Evolutionary conservation across 1,140 invertebrate species (phyloP).

Genomic region (Theocolax elegans): DNA sequence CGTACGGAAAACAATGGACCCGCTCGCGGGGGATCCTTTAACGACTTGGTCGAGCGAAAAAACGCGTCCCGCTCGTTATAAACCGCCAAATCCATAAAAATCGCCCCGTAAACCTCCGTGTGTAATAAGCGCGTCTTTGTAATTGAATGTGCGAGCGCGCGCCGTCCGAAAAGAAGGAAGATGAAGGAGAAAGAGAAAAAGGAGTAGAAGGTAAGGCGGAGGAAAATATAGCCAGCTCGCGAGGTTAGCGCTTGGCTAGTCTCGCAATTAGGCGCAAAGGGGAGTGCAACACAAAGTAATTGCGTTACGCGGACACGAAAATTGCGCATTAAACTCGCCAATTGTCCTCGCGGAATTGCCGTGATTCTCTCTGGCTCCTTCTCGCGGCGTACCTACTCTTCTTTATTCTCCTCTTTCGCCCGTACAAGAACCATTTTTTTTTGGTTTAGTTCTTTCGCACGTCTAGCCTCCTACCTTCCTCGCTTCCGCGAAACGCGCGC

Average conservation of each 20-base stretch:
- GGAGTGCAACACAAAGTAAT: slow-evolving; percentile 2
- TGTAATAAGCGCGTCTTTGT: neutral
- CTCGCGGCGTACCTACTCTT: neutral
- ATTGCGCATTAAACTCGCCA: slow-evolving; percentile 23
- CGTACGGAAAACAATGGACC: neutral
- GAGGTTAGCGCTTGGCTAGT: neutral
- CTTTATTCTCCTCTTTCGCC: neutral
- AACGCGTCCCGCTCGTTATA: slow-evolving; percentile 7
- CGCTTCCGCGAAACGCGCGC: slow-evolving; percentile 8
- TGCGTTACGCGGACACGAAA: slow-evolving; percentile 12
- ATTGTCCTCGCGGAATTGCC: slow-evolving; percentile 1
- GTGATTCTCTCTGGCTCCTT: neutral
- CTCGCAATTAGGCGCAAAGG: neutral
- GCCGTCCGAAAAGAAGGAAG: neutral
- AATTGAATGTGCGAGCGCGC: slow-evolving; percentile 16
- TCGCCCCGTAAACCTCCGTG: neutral
- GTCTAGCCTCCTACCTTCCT: neutral
- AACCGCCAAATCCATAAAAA: slow-evolving; percentile 21
- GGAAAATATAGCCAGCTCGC: neutral
- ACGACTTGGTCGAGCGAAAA: neutral
- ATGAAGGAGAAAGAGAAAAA: neutral
- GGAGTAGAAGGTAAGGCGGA: neutral
- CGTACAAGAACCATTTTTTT: neutral
- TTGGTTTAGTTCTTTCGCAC: neutral
- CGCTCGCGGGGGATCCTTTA: neutral